Conservation (phyloP, 37 sponge, comb jelly and placozoan species). For the Halisarca cf. caerulea region DNA sequence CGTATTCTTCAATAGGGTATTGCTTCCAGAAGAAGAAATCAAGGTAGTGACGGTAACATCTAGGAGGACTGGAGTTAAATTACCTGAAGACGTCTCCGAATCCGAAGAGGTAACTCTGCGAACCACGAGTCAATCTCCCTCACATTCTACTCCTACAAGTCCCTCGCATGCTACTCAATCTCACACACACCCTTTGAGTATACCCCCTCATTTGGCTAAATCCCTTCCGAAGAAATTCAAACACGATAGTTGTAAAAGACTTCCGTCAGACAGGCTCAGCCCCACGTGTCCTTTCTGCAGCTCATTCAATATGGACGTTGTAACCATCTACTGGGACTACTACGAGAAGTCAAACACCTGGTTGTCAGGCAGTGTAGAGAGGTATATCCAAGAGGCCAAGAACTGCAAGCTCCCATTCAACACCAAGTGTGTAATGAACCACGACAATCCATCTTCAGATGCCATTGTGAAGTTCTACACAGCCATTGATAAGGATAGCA, state of each 20-base stretch:
- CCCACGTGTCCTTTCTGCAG: slow-evolving; percentile 3
- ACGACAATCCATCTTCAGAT: slow-evolving; percentile 25
- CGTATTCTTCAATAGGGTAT: too few species aligned
- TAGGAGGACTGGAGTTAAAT: too few species aligned
- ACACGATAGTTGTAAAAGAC: neutral
- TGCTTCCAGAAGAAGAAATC: too few species aligned
- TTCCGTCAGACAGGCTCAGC: neutral
- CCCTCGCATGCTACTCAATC: too few species aligned
- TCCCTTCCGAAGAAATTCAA: slow-evolving; percentile 4
- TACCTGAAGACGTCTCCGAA: too few species aligned
- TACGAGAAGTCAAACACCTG: neutral
- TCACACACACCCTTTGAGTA: too few species aligned
- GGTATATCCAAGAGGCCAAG: neutral
- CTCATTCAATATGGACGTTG: neutral
- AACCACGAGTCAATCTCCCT: too few species aligned
- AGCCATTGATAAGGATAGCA: too few species aligned
- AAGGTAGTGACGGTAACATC: too few species aligned
- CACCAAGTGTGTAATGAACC: neutral
- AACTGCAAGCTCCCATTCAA: neutral
- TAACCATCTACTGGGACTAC: slow-evolving; percentile 8
- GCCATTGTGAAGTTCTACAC: neutral
- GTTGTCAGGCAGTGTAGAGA: neutral
- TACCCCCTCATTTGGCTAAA: neutral
- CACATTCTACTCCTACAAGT: too few species aligned
- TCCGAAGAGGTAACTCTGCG: too few species aligned